Base-by-base conservation (phyloP, 2,113 vertebrate species). In the Scolopax mira region DNA sequence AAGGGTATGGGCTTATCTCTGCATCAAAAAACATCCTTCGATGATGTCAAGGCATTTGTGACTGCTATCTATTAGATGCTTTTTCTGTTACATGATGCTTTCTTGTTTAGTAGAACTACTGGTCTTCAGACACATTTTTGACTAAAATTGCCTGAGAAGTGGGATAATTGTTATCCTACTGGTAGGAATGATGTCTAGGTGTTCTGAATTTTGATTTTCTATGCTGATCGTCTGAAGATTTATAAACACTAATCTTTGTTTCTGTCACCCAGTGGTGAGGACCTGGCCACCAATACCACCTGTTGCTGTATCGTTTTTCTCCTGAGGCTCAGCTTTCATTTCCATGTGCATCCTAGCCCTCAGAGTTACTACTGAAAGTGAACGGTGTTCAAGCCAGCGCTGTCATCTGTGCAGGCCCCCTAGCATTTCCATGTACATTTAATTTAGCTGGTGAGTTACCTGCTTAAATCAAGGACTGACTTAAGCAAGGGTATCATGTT, bases 91-190 rank as follows among this genome's bases (percentile, higher is more conserved):
- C 15, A 25, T 41, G 21, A 25, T 18, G 7, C 2, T 73, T 69
- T 78, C 42, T 46, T 66, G 13, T 58, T 46, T 7, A 31, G 13
- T 64, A 49, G 65, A 66, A 83, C 52, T 79, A 79, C 28, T 88
- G 13, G 42, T 86, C 30, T 96, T 93, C 44, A 81, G 90, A 92
- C 31, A 65, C 35, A 14, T 65, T 95, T 97, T 92, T 49, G 49
- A 66, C n/a, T 72, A 70, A 74, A 80, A 79, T 91, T 89, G 14
- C 18, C 23, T 42, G 62, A 87, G 55, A 95, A 92, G 46, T 64
- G 65, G 21, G 31, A 25, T 83, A 65, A 94, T 85, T 79, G 31
- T 75, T 70, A 74, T 81, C 85, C 65, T 92, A 31, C 33, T 85
- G 57, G 7, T 72, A 78, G 30, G 37, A 60, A 78, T 1, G 2